Evolutionary conservation across 2,113 vertebrate genomes (phyloP).

Genomic region (Murina feae): DNA sequence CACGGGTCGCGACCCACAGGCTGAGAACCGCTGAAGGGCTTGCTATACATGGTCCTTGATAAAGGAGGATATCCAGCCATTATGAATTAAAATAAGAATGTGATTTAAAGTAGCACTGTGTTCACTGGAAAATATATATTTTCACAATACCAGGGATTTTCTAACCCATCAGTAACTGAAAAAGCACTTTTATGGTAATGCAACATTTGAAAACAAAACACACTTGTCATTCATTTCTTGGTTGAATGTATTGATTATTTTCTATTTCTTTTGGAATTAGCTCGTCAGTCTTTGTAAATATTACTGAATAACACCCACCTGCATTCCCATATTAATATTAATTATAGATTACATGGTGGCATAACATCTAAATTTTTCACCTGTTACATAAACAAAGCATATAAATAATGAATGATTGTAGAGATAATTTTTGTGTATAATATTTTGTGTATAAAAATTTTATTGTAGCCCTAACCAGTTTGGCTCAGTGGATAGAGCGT

Average conservation of each 20-base stretch:
- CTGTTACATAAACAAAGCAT: neutral
- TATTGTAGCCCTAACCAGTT: no score
- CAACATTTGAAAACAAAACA: neutral
- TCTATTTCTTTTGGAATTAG: neutral
- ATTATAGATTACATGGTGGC: neutral
- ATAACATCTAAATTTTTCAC: neutral
- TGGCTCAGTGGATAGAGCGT: no score
- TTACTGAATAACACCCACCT: neutral
- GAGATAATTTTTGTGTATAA: neutral
- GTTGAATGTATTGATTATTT: neutral
- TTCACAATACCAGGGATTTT: neutral
- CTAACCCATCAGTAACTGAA: neutral
- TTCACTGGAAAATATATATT: neutral
- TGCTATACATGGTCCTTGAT: neutral
- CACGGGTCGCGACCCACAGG: no score
- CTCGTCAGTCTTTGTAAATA: neutral
- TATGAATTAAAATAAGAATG: neutral
- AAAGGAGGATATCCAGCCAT: neutral
- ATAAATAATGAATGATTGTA: neutral
- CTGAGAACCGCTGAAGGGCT: no score
- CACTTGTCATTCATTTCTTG: neutral
- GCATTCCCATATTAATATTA: neutral
- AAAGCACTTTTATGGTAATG: neutral
- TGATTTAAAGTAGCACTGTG: neutral
- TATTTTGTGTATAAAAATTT: neutral